Evolutionary conservation across 2,888 invertebrate genomes (phyloP).

Genomic region (Diplolepis rosae): DNA sequence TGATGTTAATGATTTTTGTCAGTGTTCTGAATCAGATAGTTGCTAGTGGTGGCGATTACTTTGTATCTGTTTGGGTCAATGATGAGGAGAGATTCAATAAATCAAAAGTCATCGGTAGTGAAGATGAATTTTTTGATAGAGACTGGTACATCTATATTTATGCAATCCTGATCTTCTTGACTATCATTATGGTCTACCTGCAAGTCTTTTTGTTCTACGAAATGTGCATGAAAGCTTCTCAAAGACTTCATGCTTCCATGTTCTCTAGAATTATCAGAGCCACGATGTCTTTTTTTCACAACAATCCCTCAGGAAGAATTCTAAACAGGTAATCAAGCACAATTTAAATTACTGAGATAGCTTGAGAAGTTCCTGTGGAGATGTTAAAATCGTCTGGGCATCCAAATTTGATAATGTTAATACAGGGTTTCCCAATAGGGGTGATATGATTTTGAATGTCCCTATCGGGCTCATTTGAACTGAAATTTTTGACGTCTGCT

Average conservation of each 20-base stretch:
- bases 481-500: too few relatives aligned
- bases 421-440: too few relatives aligned
- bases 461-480: too few relatives aligned
- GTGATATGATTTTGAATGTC: too few relatives aligned
- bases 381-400: too few relatives aligned
- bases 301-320: constrained; percentile 81
- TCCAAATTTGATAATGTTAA: too few relatives aligned
- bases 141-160: constrained; percentile 76
- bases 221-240: constrained; percentile 86
- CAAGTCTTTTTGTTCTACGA: constrained; percentile 76
- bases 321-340: constrained; percentile 60
- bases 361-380: too few relatives aligned
- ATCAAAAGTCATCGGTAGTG: neutral
- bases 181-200: constrained; percentile 71
- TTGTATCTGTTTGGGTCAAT: constrained; percentile 74
- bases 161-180: constrained; percentile 71
- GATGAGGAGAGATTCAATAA: constrained; percentile 34
- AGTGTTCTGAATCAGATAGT: constrained; percentile 61
- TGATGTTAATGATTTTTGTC: constrained; percentile 57
- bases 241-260: constrained; percentile 84
- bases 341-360: too few relatives aligned
- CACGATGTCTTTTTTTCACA: constrained; percentile 90
- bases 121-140: constrained; percentile 50
- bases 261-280: constrained; percentile 84
- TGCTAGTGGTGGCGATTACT: constrained; percentile 70